These are phyloP conservation scores for Struthidea cinerea DNA, from an alignment of 2,113 vertebrate genomes.

Conservation along the genomic window DNA sequence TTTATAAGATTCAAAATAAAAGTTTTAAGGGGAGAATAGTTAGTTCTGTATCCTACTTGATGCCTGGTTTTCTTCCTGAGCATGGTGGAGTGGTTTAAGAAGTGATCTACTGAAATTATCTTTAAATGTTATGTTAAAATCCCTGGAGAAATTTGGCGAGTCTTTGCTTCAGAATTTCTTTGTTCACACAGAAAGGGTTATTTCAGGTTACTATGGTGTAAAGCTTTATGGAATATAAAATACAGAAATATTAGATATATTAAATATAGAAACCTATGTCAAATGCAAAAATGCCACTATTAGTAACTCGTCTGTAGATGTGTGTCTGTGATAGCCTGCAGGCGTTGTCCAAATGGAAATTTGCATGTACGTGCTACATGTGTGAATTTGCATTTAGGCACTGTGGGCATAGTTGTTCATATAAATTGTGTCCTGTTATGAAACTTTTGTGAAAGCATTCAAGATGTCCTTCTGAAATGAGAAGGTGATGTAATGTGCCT, in stretches of 20 bases:
- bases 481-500: not conserved
- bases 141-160: not conserved
- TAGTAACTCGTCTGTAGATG: not conserved
- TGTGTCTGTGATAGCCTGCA: not conserved
- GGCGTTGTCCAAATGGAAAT: not conserved
- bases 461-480: not conserved
- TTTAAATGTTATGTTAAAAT: not conserved
- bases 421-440: not conserved
- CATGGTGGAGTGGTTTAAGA: not conserved
- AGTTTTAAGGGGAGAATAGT: not conserved
- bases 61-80: not conserved
- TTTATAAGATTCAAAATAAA: not conserved
- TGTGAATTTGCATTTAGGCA: not conserved
- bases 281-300: not conserved
- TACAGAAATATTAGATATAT: not conserved
- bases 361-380: accelerated
- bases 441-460: not conserved
- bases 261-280: not conserved
- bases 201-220: not conserved
- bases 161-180: not conserved
- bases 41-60: not conserved
- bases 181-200: not conserved
- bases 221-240: not conserved
- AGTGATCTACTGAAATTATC: not conserved
- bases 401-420: not conserved